Evolutionary conservation across 2,113 vertebrate species (phyloP).

Genomic region (Sebastes schlegelii): DNA sequence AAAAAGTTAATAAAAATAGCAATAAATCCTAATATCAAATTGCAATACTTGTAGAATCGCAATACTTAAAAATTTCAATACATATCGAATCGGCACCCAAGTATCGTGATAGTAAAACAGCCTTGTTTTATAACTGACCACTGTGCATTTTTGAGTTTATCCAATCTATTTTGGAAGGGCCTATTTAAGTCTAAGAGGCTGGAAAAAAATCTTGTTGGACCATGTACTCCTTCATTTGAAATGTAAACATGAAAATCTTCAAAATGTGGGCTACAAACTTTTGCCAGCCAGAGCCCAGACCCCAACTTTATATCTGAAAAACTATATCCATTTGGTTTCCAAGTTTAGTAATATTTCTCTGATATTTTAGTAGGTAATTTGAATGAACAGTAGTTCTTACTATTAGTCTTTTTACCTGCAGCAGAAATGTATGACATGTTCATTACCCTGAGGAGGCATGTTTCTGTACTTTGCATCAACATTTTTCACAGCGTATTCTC

Average conservation of each 20-base stretch:
- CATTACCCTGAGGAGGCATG: neutral
- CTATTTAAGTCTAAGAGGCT: constrained; percentile 12
- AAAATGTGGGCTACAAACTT: constrained; percentile 3
- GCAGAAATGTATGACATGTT: neutral
- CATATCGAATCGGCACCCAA: too few species aligned
- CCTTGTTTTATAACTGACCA: constrained; percentile 33
- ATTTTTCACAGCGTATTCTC: neutral
- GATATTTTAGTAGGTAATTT: neutral
- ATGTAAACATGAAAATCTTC: constrained; percentile 24
- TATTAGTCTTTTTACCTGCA: neutral
- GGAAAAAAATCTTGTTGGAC: constrained; percentile 5
- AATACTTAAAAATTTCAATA: too few species aligned
- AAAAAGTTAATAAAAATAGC: too few species aligned
- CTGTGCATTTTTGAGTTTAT: constrained; percentile 24
- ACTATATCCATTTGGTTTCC: neutral
- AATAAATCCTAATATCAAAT: too few species aligned
- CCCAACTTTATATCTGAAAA: neutral
- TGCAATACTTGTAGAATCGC: too few species aligned
- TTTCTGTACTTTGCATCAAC: neutral
- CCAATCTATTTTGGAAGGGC: constrained; percentile 23
- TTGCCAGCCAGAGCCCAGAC: neutral
- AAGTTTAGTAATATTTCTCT: neutral
- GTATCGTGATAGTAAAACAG: neutral
- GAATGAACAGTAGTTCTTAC: neutral
- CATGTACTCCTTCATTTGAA: constrained; percentile 36